These are phyloP conservation scores for Polypterus bichir DNA, from an alignment of 2,113 vertebrate genomes.

Conservation along the genomic window DNA sequence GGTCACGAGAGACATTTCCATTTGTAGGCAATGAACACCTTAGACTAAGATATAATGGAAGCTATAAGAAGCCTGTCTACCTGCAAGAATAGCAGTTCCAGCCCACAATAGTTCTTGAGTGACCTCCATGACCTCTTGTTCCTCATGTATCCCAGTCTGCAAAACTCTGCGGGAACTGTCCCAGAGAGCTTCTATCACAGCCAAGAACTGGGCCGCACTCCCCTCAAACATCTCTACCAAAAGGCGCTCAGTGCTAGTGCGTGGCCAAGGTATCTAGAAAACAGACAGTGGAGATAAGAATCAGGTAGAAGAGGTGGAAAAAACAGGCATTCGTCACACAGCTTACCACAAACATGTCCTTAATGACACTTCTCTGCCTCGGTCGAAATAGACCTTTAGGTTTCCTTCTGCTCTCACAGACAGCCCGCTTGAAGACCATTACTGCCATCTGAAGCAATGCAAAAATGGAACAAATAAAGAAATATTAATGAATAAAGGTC, in stretches of 20 bases:
- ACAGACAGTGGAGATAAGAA: not conserved
- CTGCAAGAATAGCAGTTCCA: conserved; percentile 69
- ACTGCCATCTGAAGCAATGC: conserved; percentile 58
- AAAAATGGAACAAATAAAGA: not conserved
- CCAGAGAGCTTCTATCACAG: conserved; percentile 69
- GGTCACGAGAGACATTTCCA: not conserved
- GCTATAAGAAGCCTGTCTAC: conserved; percentile 35
- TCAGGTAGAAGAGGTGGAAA: not conserved
- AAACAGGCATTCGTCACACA: not conserved
- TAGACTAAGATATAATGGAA: not conserved
- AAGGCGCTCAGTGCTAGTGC: conserved; percentile 52
- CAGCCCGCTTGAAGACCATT: conserved; percentile 79
- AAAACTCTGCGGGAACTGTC: conserved; percentile 47
- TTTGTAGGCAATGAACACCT: not conserved
- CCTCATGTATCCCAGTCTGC: conserved; percentile 45
- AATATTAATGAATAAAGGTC: no score
- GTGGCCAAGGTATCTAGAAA: conserved; percentile 61
- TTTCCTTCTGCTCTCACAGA: conserved; percentile 64
- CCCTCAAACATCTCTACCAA: conserved; percentile 68
- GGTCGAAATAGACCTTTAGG: conserved; percentile 37
- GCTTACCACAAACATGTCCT: conserved; percentile 56
- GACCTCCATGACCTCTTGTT: conserved; percentile 55
- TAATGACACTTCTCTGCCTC: conserved; percentile 49
- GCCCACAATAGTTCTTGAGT: conserved; percentile 69
- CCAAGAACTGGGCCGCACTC: conserved; percentile 65